Conservation (phyloP, 2,113 vertebrate species). For the Epinephelus cyanopodus region DNA sequence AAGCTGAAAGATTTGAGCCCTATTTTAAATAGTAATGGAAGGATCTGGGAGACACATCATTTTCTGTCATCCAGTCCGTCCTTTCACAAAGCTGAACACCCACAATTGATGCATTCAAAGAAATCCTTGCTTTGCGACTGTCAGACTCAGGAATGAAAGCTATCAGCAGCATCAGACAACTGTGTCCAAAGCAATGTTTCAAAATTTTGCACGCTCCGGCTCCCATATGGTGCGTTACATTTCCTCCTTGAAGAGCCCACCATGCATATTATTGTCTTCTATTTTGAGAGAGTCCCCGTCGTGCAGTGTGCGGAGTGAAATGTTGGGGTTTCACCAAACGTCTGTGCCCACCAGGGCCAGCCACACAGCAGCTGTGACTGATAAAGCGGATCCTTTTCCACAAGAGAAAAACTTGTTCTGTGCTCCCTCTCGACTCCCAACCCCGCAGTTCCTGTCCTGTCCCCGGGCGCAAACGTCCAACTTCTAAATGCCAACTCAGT, state of each 20-base stretch:
- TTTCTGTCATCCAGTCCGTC: slow-evolving; percentile 10
- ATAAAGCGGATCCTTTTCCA: slow-evolving; percentile 68
- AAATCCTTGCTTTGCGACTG: slow-evolving; percentile 23
- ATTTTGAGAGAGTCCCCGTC: slow-evolving; percentile 75
- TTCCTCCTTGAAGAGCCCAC: slow-evolving; percentile 64
- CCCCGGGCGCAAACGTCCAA: slow-evolving; percentile 69
- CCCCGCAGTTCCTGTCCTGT: slow-evolving; percentile 59
- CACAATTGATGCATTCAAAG: slow-evolving; percentile 17
- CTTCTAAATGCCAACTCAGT: slow-evolving; percentile 80
- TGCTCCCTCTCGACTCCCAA: slow-evolving; percentile 48
- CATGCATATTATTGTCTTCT: slow-evolving; percentile 83
- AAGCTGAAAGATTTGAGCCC: slow-evolving; percentile 13
- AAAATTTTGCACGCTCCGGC: slow-evolving; percentile 47
- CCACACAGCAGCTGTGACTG: slow-evolving; percentile 71
- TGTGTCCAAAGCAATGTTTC: slow-evolving; percentile 62
- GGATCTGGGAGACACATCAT: neutral
- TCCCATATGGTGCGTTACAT: slow-evolving; percentile 62
- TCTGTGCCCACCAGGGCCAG: slow-evolving; percentile 66
- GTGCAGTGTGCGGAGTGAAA: slow-evolving; percentile 59
- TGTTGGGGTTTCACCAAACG: slow-evolving; percentile 59
- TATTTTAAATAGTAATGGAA: slow-evolving; percentile 19
- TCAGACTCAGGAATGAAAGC: slow-evolving; percentile 35
- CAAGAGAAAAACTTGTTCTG: slow-evolving; percentile 40
- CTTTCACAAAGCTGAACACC: neutral
- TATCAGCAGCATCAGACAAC: slow-evolving; percentile 58